Percentiles rank a stretch among this genome's conserved stretches.
Evolutionary conservation across 2,113 vertebrate genomes (phyloP).

Genomic region (Laticauda colubrina): DNA sequence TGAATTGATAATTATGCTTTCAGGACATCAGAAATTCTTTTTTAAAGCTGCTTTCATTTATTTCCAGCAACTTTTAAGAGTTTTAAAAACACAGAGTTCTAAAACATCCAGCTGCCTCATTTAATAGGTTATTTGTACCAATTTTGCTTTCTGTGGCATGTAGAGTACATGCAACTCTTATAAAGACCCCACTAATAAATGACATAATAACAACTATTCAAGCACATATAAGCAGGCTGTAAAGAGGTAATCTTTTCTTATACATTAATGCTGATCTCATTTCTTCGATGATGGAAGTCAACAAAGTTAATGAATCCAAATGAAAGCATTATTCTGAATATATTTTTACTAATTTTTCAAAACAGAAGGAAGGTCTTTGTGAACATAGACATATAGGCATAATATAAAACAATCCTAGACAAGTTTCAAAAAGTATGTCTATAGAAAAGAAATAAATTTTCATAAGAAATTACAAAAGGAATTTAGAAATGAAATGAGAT

Average conservation of each 20-base stretch:
- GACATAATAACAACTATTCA: neutral
- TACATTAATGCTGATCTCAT: neutral
- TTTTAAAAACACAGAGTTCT: neutral
- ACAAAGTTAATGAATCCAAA: constrained; percentile 9
- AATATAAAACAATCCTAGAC: neutral
- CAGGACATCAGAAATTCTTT: neutral
- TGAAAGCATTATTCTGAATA: neutral
- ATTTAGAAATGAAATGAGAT: constrained; percentile 22
- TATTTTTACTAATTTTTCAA: constrained; percentile 22
- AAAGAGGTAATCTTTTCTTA: constrained; percentile 19
- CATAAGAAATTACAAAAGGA: constrained; percentile 11
- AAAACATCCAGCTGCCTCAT: neutral
- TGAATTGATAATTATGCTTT: neutral
- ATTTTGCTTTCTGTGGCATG: neutral
- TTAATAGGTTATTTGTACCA: neutral
- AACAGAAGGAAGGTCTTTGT: constrained; percentile 7
- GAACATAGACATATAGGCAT: neutral
- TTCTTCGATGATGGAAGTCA: constrained; percentile 9
- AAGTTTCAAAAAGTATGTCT: neutral
- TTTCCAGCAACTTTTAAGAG: neutral
- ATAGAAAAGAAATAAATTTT: constrained; percentile 17
- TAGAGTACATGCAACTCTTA: neutral
- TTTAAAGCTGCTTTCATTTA: neutral
- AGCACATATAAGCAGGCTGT: neutral
- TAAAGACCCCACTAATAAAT: neutral